phyloP scores from a whole-genome alignment of 2,113 vertebrate genomes.

The Leptodactylus fuscus region DNA sequence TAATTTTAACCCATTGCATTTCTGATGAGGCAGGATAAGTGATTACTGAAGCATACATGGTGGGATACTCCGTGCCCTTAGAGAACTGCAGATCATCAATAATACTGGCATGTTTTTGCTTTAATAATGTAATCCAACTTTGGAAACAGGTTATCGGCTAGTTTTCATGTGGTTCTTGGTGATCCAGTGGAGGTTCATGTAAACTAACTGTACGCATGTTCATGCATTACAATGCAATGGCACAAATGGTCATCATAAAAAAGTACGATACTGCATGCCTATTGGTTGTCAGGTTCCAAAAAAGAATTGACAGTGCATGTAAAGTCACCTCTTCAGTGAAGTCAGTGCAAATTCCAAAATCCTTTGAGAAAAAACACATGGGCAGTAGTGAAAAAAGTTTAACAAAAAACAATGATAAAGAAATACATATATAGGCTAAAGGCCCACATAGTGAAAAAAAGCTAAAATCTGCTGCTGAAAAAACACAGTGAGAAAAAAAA shows the following conservation, averaged over 20 bases:
- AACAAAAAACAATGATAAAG: no score
- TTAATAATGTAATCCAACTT: background rate
- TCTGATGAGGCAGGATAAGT: background rate
- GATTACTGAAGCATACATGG: background rate
- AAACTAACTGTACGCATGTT: no score
- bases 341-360: no score
- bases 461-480: no score
- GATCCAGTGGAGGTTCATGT: background rate
- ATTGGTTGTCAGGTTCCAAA: background rate
- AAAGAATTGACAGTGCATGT: background rate
- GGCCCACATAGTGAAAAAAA: no score
- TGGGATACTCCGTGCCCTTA: constrained; percentile 24
- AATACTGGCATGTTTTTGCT: constrained; percentile 24
- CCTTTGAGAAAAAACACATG: no score
- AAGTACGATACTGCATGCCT: background rate
- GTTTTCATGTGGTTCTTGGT: background rate
- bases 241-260: no score
- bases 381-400: no score
- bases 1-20: background rate
- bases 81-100: constrained; percentile 18
- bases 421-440: no score
- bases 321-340: background rate
- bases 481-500: no score
- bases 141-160: background rate
- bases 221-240: no score